Evolutionary conservation across 2,888 invertebrate genomes (phyloP).

Genomic region (Rotaria magnacalcarata): DNA sequence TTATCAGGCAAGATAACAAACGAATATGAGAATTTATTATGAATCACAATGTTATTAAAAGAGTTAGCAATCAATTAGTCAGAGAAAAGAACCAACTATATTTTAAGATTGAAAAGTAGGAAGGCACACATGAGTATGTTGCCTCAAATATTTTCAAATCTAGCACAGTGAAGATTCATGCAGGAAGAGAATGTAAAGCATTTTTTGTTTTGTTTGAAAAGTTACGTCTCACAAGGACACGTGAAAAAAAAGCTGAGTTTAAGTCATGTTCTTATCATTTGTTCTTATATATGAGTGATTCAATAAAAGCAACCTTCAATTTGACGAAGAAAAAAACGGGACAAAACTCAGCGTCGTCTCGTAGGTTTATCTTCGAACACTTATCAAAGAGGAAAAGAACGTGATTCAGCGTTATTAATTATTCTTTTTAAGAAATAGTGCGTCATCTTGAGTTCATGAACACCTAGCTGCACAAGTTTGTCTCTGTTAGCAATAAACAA

Average conservation of each 20-base stretch:
- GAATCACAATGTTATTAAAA: too few species aligned
- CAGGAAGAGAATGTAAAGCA: too few species aligned
- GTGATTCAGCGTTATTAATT: not conserved
- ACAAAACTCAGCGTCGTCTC: not conserved
- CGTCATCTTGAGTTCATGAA: constrained; percentile 8
- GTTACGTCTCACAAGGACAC: too few species aligned
- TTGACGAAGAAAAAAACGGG: not conserved
- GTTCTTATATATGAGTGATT: not conserved
- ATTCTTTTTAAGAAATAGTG: not conserved
- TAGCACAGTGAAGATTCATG: too few species aligned
- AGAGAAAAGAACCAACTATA: too few species aligned
- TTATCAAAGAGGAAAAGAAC: not conserved
- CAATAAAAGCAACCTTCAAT: too few species aligned
- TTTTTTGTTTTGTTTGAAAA: too few species aligned
- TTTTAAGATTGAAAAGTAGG: too few species aligned
- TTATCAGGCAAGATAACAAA: not conserved
- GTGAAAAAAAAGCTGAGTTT: not conserved
- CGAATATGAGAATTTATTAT: not conserved
- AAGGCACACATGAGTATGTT: too few species aligned
- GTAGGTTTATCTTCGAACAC: too few species aligned
- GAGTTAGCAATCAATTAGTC: too few species aligned
- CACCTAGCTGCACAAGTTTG: not conserved
- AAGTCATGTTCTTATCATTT: not conserved
- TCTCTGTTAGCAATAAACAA: not conserved
- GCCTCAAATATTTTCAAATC: too few species aligned